phyloP scores from a whole-genome alignment of 2,113 vertebrate species.

The Hypocryptadius cinnamomeus region DNA sequence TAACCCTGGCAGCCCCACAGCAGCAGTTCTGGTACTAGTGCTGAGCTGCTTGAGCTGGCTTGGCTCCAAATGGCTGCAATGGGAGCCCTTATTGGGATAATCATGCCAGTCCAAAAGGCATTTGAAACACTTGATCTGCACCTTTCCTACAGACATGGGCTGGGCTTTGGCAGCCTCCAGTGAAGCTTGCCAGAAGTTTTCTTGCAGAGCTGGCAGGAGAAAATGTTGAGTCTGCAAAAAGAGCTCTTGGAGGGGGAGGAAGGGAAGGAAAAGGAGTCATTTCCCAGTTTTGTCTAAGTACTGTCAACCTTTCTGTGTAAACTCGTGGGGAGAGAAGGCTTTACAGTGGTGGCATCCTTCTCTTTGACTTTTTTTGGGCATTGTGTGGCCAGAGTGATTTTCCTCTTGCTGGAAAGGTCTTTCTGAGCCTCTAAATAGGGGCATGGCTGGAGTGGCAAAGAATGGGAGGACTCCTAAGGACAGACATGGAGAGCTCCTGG shows the following conservation, averaged over 20 bases:
- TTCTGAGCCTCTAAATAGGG: not conserved
- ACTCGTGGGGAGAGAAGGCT: not conserved
- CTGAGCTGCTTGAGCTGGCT: not conserved
- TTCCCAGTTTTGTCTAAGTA: not conserved
- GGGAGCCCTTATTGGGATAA: not conserved
- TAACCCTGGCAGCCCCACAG: not conserved
- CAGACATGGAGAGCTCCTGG: not conserved
- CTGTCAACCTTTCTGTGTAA: not conserved
- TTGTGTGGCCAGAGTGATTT: not conserved
- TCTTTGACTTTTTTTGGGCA: not conserved
- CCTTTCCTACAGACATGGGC: not conserved
- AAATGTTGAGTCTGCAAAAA: not conserved
- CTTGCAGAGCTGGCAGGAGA: not conserved
- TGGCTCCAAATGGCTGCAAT: not conserved
- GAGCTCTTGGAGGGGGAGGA: not conserved
- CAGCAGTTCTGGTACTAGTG: not conserved
- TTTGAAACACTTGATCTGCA: not conserved
- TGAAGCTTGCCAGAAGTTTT: not conserved
- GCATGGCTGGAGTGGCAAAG: not conserved
- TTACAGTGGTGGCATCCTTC: not conserved
- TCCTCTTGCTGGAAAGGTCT: not conserved
- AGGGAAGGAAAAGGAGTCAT: not conserved
- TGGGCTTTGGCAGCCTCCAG: not conserved
- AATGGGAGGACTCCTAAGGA: not conserved
- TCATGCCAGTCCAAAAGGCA: not conserved